These are phyloP conservation scores for Leistus spinibarbis DNA, from an alignment of 2,888 invertebrate species.

Conservation along the genomic window DNA sequence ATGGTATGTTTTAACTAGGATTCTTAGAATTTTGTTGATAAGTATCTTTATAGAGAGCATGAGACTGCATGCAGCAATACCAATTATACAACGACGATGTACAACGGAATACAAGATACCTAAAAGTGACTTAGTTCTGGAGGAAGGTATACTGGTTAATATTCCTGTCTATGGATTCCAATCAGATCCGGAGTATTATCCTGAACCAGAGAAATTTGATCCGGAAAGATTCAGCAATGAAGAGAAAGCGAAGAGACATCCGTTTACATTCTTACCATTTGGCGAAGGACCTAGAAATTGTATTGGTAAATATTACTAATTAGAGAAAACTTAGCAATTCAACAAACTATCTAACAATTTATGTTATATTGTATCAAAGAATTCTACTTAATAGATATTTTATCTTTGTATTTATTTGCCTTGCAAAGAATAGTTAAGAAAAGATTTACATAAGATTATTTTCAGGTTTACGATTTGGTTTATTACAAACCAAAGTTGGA, in stretches of 20 bases:
- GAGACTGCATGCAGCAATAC: conserved; percentile 57
- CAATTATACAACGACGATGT: conserved; percentile 51
- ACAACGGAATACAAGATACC: conserved; percentile 51
- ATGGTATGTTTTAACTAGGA: not conserved
- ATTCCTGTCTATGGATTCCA: conserved; percentile 56
- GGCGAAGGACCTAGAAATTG: conserved; percentile 57
- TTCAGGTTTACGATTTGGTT: conserved; percentile 9
- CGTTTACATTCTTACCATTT: conserved; percentile 54
- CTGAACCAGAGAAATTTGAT: conserved; percentile 55
- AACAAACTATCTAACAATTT: not conserved
- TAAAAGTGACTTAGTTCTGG: conserved; percentile 47
- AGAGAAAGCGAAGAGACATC: conserved; percentile 47
- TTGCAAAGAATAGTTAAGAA: too few relatives aligned
- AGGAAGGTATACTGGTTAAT: conserved; percentile 50
- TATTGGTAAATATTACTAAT: conserved; percentile 48
- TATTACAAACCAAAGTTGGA: conserved; percentile 14
- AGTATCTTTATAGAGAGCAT: conserved; percentile 53
- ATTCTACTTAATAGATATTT: not conserved
- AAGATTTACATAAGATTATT: too few relatives aligned
- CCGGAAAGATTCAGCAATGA: conserved; percentile 57
- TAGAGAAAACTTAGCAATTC: too few relatives aligned
- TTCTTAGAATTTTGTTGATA: not conserved
- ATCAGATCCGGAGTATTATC: conserved; percentile 55
- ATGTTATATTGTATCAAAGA: not conserved
- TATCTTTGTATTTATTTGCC: too few relatives aligned